Base-by-base conservation (phyloP, 1,140 invertebrate species). In the Nasonia giraulti region DNA sequence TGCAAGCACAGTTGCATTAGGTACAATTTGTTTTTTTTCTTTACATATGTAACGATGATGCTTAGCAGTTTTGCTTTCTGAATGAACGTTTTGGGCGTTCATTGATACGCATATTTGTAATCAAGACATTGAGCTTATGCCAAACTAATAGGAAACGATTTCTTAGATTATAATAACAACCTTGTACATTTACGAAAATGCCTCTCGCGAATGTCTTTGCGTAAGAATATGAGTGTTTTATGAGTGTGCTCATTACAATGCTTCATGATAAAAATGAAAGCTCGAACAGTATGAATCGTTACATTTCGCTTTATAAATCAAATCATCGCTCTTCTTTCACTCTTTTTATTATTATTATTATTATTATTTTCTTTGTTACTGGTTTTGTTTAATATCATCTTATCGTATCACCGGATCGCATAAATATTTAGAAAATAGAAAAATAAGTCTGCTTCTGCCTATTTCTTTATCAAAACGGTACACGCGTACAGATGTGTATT, bases 91-190 rank as follows among this genome's bases (percentile, higher is more conserved):
- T 17, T 17, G 8, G 17, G 20, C 33, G 50, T 5, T 62, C 50
- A 73, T 71, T 12, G 20, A 47, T 23, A 80, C 31, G 23, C 47
- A 73, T 73, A 79, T 27, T 80, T 78, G 8, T 78, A 80, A 55
- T 82, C 75, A 78, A 75, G 55, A 85, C 47, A 78, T 87, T 85
- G 83, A 87, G 81, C 87, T 86, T 89, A 82, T 71, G 80, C 78
- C 76, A 85, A 87, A 86, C 73, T 87, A 88, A 85, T 82, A 84
- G 82, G 83, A 87, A 85, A 86, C 84, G 55, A 86, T 86, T 87
- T 87, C 80, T 87, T 86, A 86, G 47, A 88, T 86, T 87, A 88
- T 76, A 85, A 85, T 87, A 89, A 89, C 87, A 90, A 90, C 89
- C 89, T 89, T 89, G 87, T 87, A 86, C 80, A 86, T 78, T 87